Evolutionary conservation across 2,113 vertebrate species (phyloP), one percentile per base, ranked within the genome.

Genomic region (Megaptera novaeangliae): DNA sequence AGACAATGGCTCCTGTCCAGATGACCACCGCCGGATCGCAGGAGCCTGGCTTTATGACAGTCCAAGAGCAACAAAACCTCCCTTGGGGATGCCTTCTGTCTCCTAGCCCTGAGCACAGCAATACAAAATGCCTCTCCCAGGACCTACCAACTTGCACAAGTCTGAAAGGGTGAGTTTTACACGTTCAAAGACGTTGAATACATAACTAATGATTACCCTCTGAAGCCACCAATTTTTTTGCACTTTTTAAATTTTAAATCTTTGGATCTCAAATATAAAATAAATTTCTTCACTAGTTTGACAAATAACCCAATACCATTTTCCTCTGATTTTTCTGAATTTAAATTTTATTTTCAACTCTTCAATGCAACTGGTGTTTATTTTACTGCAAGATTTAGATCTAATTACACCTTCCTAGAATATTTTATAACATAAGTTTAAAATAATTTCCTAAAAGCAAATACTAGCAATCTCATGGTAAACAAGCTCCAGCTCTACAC

Each of bases 391-490:
- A 93, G 23, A 91, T 25, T 39, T 39, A 57, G 27, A 52, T 64
- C 29, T 59, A 87, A 91, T 90, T 80, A 92, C 31, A 61, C 2
- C 18, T 83, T 85, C 29, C 68, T 83, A 81, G 27, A 92, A 74
- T 64, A 68, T 41, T 64, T 29, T 83, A 72, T 80, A 74, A 59
- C 29, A 68, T 27, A 90, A 44, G 71, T 52, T 81, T 92, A 34
- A 83, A 96, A 82, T 86, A 81, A 94, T 87, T 64, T 88, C 64
- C 34, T 86, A 59, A 49, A 92, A 94, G 69, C 29, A 95, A 86
- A 88, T 41, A 63, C 61, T 44, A 68, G 55, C 20, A 77, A 29
- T 31, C n/a, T 92, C n/a, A 91, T 0, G 55, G 29, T 82, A 66
- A 72, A 75, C 6, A 95, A 83, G 17, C 63, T 14, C 23, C 61